phyloP scores from a whole-genome alignment of 2,797 vertebrate species.

The Urophycis tenuis region DNA sequence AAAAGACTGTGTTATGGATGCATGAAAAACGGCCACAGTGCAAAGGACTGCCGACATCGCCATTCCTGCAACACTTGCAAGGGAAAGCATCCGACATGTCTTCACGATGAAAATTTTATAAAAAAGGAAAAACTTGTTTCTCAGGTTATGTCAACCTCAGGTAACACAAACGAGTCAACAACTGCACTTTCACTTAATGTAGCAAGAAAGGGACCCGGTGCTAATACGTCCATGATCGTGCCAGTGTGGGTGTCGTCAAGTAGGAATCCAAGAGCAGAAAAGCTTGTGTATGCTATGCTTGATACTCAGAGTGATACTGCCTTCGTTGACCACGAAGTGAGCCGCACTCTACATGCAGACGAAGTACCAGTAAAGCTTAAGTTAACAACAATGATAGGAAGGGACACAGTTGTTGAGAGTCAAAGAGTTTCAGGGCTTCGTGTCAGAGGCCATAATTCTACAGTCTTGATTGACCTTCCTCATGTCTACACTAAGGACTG shows the following conservation, averaged over 20 bases:
- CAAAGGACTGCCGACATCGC: constrained; percentile 12
- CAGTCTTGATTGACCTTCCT: neutral
- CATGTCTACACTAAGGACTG: constrained; percentile 9
- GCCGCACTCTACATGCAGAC: neutral
- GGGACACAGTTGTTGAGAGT: neutral
- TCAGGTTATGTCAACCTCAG: too few species aligned
- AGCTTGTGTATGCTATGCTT: too few species aligned
- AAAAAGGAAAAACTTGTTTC: neutral
- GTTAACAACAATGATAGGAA: constrained; percentile 13
- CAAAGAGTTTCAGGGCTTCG: constrained; percentile 8
- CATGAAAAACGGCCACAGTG: constrained; percentile 12
- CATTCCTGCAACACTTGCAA: constrained; percentile 18
- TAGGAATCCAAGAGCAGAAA: too few species aligned
- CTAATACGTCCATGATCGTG: too few species aligned
- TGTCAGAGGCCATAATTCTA: constrained; percentile 8
- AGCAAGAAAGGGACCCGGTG: too few species aligned
- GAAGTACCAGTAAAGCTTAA: constrained; percentile 16
- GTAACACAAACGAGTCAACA: too few species aligned
- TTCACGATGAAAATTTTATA: constrained; percentile 11
- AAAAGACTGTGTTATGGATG: constrained; percentile 24
- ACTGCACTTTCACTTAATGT: too few species aligned
- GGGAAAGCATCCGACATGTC: constrained; percentile 16
- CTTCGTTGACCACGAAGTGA: constrained; percentile 8
- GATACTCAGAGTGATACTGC: constrained; percentile 11
- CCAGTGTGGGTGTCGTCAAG: too few species aligned